Evolutionary conservation across 2,797 vertebrate genomes (phyloP), one percentile per base, ranked within the genome.

Genomic region (Spatula versicolor): DNA sequence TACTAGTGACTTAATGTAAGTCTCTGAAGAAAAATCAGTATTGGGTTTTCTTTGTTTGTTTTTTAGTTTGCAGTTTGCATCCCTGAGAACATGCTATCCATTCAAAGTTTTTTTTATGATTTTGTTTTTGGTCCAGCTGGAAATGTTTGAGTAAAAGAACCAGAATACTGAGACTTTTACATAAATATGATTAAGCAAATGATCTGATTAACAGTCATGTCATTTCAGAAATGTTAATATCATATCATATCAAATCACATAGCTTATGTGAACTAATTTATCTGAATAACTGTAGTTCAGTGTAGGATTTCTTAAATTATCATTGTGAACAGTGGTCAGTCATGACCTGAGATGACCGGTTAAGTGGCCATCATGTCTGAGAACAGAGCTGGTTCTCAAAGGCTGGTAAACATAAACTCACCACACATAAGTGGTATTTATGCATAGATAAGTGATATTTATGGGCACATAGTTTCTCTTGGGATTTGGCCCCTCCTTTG

Each of bases 11-110:
- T 96, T 95, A 83, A 68, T 77, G 30, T 31, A 95, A 90, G 20
- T 83, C 86, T 86, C 91, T 78, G 45, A 72, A 90, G 81, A 92
- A 93, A 97, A 96, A 84, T 71, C 81, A 64, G 86, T 92, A 22
- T 66, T 37, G 23, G 66, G 69, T 33, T 56, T 88, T 59, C 64
- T 22, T 68, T 93, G 81, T 83, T 92, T 90, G 67, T 35, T 56
- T 93, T 28, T 88, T 85, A 43, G 73, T 89, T 95, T 95, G 80
- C 75, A 63, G 48, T 92, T 69, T 86, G 46, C 45, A 41, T 60
- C 39, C 67, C 66, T 92, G 64, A 91, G 39, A 80, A 73, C 16
- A 43, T 33, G 37, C 79, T 59, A 20, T 64, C 30, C 33, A 63
- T n/a, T 76, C 26, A 58, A 45, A 81, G 59, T 66, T 45, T 62